Base-by-base conservation (phyloP, 2,888 invertebrate species). In the Trachelus iudaicus region DNA sequence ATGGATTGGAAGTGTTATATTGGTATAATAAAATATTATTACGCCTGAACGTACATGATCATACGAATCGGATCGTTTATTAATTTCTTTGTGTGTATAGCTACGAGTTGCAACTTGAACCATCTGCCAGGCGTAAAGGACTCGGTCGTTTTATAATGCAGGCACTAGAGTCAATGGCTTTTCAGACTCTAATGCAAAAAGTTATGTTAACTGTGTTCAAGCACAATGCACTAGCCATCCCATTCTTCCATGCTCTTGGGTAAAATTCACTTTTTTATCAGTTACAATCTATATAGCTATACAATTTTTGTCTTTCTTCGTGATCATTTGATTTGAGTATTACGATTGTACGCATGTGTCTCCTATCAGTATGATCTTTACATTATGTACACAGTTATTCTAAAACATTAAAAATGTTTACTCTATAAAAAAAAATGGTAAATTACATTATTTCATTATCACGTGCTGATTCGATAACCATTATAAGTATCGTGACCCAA, bases 91-190 rank as follows among this genome's bases (percentile, higher is more conserved):
- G 78, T 82, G 37, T 79, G 82, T 92, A 75, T 87, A 97, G 97
- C 91, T 98, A 98, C 92, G 98, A 98, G 91, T 93, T 98, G 82
- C 98, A 98, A 92, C 93, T 98, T 84, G 95, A 95, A 88, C 91
- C 94, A 76, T 92, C 92, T 13, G 94, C 94, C 40, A 94, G 96
- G 81, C 93, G 96, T 80, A 95, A 95, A 91, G 97, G 97, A 13
- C 93, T 98, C 73, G 98, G 98, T 6, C 95, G 95, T 89, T 96
- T 96, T 88, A 93, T 98, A 92, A 94, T 98, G 93, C 94, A 94
- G 87, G 94, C 96, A 82, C 91, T 98, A 82, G 97, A 97, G 92
- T 92, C 94, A 76, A 93, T 98, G 79, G 97, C 96, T 73, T 93
- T 92, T 86, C 94, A 94, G 80, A 95, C 95, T 86, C 93, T 94